Base-by-base conservation (phyloP, 2,888 invertebrate genomes). In the Luperina nickerlii region DNA sequence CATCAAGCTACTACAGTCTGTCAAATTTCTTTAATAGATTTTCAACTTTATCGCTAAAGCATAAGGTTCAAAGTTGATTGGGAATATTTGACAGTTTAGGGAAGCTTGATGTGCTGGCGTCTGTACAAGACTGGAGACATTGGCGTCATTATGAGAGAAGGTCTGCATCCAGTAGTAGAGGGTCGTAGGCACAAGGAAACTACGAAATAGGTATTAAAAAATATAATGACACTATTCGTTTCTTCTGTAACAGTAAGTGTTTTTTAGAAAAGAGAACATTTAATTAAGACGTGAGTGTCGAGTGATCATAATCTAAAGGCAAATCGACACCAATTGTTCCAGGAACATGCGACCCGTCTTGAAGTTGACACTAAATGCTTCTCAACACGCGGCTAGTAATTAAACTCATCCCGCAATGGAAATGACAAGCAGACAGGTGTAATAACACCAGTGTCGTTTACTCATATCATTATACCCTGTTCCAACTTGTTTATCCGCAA, bases 341-440 rank as follows among this genome's bases (percentile, higher is more conserved):
- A 15, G 24, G 42, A 54, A 80, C 62, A 72, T 13, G 54, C 6
- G 82, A 68, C 27, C 24, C 4, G 57, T 74, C 84, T 79, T 62
- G 54, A 38, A 70, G 62, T 63, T 71, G 74, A 74, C 71, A 68
- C 81, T 85, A 84, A 83, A 84, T 72, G 75, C 68, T 79, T 57
- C 45, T 27, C 76, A 68, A 74, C 74, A 62, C 48, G 54, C n/a
- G 11, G 15, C 62, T 27, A 5, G 71, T 76, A 76, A 86, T 86
- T 78, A 79, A 62, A 74, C 57, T 18, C 62, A 72, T 69, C 78
- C 83, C 74, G 84, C 65, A 72, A 86, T 62, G 85, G 87, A 74
- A 71, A 74, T 71, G 68, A 82, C 76, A 76, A 74, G 76, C 48
- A 54, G 75, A 72, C 85, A 79, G 71, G 85, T 79, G 71, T 65